Conservation (phyloP, 1,140 invertebrate species). For the Diorhabda carinulata region DNA sequence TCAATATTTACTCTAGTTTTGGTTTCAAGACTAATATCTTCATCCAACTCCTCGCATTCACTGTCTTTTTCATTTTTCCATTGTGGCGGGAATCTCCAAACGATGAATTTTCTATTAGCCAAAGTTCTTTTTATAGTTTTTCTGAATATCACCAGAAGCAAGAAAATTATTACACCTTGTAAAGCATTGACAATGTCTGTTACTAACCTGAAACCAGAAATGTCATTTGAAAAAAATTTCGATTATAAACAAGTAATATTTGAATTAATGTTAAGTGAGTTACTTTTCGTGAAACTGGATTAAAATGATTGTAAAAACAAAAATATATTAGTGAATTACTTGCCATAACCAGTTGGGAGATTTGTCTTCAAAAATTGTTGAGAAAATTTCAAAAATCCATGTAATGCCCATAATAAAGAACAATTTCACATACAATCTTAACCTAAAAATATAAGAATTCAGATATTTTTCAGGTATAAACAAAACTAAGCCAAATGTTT, state of each 20-base stretch:
- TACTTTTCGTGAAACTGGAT: too few species aligned
- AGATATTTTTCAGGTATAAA: conserved; percentile 15
- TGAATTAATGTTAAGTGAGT: not conserved
- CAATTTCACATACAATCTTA: conserved; percentile 62
- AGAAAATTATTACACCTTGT: conserved; percentile 65
- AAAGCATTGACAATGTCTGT: conserved; percentile 61
- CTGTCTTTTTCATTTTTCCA: conserved; percentile 10
- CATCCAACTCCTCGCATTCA: conserved; percentile 15
- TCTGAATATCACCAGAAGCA: conserved; percentile 57
- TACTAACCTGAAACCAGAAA: conserved; percentile 53
- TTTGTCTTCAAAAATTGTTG: conserved; percentile 41
- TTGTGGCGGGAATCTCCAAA: not conserved
- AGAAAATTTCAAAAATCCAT: conserved; percentile 65
- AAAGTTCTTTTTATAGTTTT: conserved; percentile 46
- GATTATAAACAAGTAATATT: not conserved
- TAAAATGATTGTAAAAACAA: too few species aligned
- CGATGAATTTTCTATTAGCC: conserved; percentile 38
- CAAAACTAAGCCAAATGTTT: not conserved
- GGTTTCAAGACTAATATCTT: conserved; percentile 9
- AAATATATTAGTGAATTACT: not conserved
- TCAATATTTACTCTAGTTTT: not conserved
- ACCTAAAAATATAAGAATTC: conserved; percentile 49
- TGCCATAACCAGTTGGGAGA: conserved; percentile 9
- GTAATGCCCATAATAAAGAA: conserved; percentile 69
- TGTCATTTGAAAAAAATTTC: not conserved